Conservation (phyloP, 2,888 invertebrate species). For the Polyommatus icarus region DNA sequence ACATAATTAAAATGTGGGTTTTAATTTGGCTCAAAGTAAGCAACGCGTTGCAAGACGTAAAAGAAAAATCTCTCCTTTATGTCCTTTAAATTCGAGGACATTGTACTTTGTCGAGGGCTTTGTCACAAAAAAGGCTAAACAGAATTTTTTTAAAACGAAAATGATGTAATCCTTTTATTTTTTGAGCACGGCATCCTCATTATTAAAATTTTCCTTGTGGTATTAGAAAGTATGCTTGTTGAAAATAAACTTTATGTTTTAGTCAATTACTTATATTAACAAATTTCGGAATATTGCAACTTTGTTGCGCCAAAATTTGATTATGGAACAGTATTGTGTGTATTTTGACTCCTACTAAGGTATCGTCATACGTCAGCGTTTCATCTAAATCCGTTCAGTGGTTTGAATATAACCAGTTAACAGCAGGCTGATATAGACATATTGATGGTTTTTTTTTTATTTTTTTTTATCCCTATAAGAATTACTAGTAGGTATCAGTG, state of each 20-base stretch:
- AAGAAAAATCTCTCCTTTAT: constrained; percentile 18
- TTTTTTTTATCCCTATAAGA: neutral
- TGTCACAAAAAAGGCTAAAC: neutral
- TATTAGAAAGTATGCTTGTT: neutral
- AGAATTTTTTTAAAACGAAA: neutral
- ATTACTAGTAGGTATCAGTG: neutral
- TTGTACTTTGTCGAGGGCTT: constrained; percentile 1
- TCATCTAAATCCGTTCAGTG: too few species aligned
- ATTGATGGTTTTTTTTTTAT: too few species aligned
- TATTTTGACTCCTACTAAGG: too few species aligned
- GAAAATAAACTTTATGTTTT: neutral
- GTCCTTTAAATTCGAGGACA: constrained; percentile 13
- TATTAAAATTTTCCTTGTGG: neutral
- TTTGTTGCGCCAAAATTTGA: too few species aligned
- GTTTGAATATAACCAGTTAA: too few species aligned
- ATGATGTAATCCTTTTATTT: neutral
- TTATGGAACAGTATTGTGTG: too few species aligned
- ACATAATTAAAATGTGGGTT: neutral
- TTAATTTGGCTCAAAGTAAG: constrained; percentile 26
- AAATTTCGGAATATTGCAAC: too few species aligned
- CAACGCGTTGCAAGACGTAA: neutral
- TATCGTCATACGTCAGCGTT: too few species aligned
- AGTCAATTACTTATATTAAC: too few species aligned
- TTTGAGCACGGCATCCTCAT: neutral
- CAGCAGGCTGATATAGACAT: too few species aligned